These are phyloP conservation scores for Scaptomyza pallida DNA, from an alignment of 1,140 invertebrate species.

Conservation along the genomic window DNA sequence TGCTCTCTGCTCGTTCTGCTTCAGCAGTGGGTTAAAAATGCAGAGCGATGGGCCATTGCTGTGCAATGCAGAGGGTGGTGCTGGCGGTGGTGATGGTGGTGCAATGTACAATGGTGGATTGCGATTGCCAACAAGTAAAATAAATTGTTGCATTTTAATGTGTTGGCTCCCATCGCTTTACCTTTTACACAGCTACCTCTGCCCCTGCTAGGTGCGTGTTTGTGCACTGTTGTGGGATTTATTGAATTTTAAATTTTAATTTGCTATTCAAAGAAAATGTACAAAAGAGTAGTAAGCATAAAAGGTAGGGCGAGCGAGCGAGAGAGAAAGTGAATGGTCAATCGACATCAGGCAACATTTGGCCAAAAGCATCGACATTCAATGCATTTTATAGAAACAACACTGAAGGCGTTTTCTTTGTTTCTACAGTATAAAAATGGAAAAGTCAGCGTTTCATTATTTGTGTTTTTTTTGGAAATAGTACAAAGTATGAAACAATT, in stretches of 20 bases:
- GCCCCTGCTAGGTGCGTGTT: constrained; percentile 49
- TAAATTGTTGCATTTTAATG: constrained; percentile 83
- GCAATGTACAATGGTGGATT: constrained; percentile 3
- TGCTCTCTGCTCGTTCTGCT: constrained; percentile 21
- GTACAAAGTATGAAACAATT: too few relatives aligned
- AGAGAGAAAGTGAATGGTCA: background rate
- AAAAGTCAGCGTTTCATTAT: background rate
- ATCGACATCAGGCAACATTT: constrained; percentile 14
- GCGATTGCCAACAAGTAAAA: constrained; percentile 72
- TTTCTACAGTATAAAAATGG: too few relatives aligned
- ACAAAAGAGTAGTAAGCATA: too few relatives aligned
- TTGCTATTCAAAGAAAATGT: constrained; percentile 57
- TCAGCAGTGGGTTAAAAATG: constrained; percentile 37
- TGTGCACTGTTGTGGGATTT: constrained; percentile 55
- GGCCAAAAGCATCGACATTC: constrained; percentile 6
- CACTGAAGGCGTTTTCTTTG: constrained; percentile 1
- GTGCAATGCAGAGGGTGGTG: background rate
- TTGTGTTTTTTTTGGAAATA: too few relatives aligned
- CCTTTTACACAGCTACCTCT: background rate
- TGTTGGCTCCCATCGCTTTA: constrained; percentile 17
- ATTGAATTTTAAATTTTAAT: constrained; percentile 82
- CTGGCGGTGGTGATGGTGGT: background rate
- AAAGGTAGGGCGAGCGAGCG: too few relatives aligned
- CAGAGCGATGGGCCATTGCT: constrained; percentile 21
- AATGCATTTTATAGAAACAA: constrained; percentile 3